phyloP scores from a whole-genome alignment of 2,797 vertebrate genomes.

The Astyanax mexicanus region DNA sequence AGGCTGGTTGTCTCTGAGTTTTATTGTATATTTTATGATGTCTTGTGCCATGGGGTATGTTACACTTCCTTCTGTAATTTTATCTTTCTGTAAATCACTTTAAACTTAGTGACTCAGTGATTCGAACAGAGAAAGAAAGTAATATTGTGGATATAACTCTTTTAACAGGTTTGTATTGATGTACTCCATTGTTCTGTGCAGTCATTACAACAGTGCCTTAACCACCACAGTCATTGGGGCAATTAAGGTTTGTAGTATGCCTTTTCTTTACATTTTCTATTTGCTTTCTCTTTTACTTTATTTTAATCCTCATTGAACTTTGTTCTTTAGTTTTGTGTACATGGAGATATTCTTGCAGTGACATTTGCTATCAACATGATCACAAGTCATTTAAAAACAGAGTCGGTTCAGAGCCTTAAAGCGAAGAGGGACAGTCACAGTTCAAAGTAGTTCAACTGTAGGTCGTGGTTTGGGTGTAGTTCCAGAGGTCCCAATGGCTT shows the following conservation, averaged over 20 bases:
- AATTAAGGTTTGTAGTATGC: constrained; percentile 80
- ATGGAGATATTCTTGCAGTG: no score
- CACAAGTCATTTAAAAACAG: not conserved
- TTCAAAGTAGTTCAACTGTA: not conserved
- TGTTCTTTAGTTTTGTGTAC: no score
- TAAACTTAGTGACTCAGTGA: not conserved
- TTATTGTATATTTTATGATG: constrained; percentile 86
- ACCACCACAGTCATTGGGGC: constrained; percentile 91
- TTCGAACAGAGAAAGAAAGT: no score
- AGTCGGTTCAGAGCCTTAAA: not conserved
- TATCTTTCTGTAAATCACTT: not conserved
- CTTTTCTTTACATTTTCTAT: not conserved
- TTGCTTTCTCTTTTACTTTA: no score
- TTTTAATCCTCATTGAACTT: no score
- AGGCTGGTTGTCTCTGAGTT: constrained; percentile 83
- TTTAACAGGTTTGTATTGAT: constrained; percentile 88
- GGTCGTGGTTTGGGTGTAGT: no score
- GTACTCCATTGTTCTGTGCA: constrained; percentile 91
- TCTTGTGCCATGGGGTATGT: constrained; percentile 94
- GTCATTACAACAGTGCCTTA: constrained; percentile 91
- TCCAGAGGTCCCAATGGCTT: no score
- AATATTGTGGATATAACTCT: not conserved
- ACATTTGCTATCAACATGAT: not conserved
- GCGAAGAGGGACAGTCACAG: not conserved
- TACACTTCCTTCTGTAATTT: not conserved